These are phyloP conservation scores for Parauchenoglanis ngamensis DNA, from an alignment of 2,797 vertebrate genomes.

Conservation along the genomic window DNA sequence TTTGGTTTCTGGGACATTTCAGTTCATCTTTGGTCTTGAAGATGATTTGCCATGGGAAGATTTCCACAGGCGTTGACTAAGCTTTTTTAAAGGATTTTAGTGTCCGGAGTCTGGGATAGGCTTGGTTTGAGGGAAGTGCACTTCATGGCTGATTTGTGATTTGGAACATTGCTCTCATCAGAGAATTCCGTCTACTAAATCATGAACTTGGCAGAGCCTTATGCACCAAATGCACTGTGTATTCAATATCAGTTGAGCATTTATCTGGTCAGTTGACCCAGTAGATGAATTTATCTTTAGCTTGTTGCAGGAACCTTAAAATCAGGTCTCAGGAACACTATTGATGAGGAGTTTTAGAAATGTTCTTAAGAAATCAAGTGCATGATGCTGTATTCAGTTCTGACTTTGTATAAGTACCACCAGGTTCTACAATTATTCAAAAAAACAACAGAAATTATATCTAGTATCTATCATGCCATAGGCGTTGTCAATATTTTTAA, in stretches of 20 bases:
- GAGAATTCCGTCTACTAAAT: conserved; percentile 24
- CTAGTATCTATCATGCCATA: conserved; percentile 7
- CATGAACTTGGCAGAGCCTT: conserved; percentile 13
- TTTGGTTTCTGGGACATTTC: conserved; percentile 17
- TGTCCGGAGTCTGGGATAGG: neutral
- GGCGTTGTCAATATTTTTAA: conserved; percentile 15
- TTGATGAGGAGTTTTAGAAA: neutral
- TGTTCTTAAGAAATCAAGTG: neutral
- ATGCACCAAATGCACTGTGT: neutral
- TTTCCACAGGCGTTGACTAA: conserved; percentile 43
- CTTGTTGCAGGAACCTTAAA: neutral
- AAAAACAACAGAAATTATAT: neutral
- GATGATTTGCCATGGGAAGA: conserved; percentile 38
- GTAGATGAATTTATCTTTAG: neutral
- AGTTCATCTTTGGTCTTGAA: conserved; percentile 37
- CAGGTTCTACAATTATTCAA: conserved; percentile 13
- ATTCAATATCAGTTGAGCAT: neutral
- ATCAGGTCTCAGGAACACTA: neutral
- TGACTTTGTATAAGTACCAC: neutral
- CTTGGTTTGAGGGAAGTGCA: conserved; percentile 26
- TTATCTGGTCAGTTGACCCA: neutral
- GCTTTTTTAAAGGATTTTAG: conserved; percentile 22
- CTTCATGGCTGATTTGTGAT: conserved; percentile 23
- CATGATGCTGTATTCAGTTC: neutral
- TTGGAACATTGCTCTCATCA: conserved; percentile 28